Percentiles rank a stretch among this genome's conserved stretches.
These are phyloP conservation scores for Zaprionus gabonicus DNA, from an alignment of 1,140 invertebrate genomes.

Conservation along the genomic window DNA sequence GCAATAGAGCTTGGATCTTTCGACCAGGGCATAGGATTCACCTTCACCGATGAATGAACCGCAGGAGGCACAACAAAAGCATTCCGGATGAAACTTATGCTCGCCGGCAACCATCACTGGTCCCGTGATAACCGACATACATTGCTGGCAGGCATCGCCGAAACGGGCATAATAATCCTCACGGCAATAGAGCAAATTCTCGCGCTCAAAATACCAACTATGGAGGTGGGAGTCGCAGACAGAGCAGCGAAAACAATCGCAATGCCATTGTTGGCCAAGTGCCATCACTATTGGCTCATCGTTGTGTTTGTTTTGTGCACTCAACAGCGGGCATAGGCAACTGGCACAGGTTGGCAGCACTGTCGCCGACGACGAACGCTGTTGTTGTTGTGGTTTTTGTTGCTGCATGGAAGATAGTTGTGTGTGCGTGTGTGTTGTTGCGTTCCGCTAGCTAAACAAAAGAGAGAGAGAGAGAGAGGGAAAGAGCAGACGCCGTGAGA, in stretches of 20 bases:
- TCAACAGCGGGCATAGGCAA: slow-evolving; percentile 61
- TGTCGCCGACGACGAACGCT: slow-evolving; percentile 15
- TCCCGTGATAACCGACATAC: slow-evolving; percentile 93
- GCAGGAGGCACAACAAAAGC: slow-evolving; percentile 94
- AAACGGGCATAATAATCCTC: slow-evolving; percentile 95
- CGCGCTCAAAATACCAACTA: slow-evolving; percentile 97
- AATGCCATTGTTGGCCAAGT: slow-evolving; percentile 93
- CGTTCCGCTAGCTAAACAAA: slow-evolving; percentile 33
- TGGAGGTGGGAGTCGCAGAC: slow-evolving; percentile 92
- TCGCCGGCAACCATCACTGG: slow-evolving; percentile 97
- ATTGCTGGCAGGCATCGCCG: slow-evolving; percentile 95
- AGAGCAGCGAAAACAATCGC: slow-evolving; percentile 95
- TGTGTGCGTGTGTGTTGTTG: slow-evolving; percentile 10
- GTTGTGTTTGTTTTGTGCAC: slow-evolving; percentile 44
- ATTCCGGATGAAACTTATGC: slow-evolving; percentile 98
- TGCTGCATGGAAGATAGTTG: slow-evolving; percentile 37
- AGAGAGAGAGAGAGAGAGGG: slow-evolving; percentile 12
- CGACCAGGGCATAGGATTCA: slow-evolving; percentile 95
- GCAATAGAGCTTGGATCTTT: slow-evolving; percentile 94
- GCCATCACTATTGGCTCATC: slow-evolving; percentile 85
- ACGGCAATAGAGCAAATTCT: slow-evolving; percentile 94
- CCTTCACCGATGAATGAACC: slow-evolving; percentile 95
- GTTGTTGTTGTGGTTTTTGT: slow-evolving; percentile 34
- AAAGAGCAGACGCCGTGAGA: neutral
- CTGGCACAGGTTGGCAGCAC: slow-evolving; percentile 59